Conservation (phyloP, 2,113 vertebrate species). For the human (Homo sapiens) region GRCh38 chr5:180267001-180267500, state of each 20-base stretch:
- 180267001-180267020: not conserved
- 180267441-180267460: too few species aligned
- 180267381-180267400: too few species aligned
- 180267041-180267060: not conserved
- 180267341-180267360: too few species aligned
- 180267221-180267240: conserved; percentile 21
- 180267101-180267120: not conserved
- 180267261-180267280: conserved; percentile 16
- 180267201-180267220: not conserved
- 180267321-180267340: too few species aligned
- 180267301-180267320: too few species aligned
- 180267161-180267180: not conserved
- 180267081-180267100: not conserved
- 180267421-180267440: too few species aligned
- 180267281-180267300: too few species aligned
- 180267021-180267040: not conserved
- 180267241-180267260: not conserved
- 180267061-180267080: not conserved
- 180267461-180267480: too few species aligned
- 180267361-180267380: too few species aligned
- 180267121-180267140: not conserved
- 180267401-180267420: too few species aligned
- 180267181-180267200: not conserved
- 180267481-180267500: too few species aligned
- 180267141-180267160: not conserved